Base-by-base conservation (phyloP, 2,888 invertebrate species). In the Orgyia antiqua region DNA sequence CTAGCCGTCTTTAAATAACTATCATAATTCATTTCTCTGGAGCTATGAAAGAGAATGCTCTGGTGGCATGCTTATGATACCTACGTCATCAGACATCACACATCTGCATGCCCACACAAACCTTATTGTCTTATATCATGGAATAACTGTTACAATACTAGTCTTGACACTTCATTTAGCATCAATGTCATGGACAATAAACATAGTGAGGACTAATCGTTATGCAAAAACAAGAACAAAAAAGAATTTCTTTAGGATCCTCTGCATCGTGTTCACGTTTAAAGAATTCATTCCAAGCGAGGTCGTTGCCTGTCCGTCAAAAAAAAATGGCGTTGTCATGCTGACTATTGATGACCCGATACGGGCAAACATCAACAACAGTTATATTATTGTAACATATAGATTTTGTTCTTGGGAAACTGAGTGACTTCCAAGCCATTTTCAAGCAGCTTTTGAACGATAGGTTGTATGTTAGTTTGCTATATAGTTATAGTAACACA, bases 121-220 rank as follows among this genome's bases (percentile, higher is more conserved):
- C n/a, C n/a, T n/a, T n/a, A n/a, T n/a, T n/a, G n/a, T n/a, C n/a
- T n/a, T n/a, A n/a, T n/a, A n/a, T n/a, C n/a, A n/a, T n/a, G n/a
- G n/a, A n/a, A n/a, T 15, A 15, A 15, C 15, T 15, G 68, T 68
- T 15, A 15, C 4, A 65, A 66, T 62, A 42, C 42, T 49, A 55
- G 55, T 64, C 59, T 62, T 59, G 67, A 69, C 73, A 76, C 65
- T 71, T 74, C 68, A 73, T 73, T 77, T 67, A 64, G 62, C 73
- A 74, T 72, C 62, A 71, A 70, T 70, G 72, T 68, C 71, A 68
- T 36, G 64, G 65, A 68, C 69, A 68, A 69, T 60, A 60, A 64
- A 58, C 60, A 63, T 44, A 39, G 27, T 26, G 53, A 46, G 58
- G 54, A 59, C 47, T 61, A 62, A 66, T 62, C 40, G 53, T 40